Percentiles rank a stretch among this genome's conserved stretches.
phyloP scores from a whole-genome alignment of 2,797 vertebrate species.

The Xenopus petersii region DNA sequence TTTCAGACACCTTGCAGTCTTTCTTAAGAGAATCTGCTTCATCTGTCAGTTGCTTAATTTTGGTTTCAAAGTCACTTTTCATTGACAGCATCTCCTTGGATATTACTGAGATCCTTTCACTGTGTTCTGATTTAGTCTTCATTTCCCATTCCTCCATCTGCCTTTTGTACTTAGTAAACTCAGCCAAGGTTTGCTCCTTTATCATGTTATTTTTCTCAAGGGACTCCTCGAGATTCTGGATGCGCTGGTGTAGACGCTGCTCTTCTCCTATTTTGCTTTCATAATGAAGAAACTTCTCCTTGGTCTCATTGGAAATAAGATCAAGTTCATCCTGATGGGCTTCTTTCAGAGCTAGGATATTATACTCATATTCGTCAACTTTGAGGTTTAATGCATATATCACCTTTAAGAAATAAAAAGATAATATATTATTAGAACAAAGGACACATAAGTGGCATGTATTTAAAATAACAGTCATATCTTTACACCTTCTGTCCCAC shows the following conservation, averaged over 20 bases:
- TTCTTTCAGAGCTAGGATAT: conserved; percentile 75
- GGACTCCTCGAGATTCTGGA: conserved; percentile 79
- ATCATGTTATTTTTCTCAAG: conserved; percentile 80
- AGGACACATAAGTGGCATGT: no score
- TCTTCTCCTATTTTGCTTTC: conserved; percentile 60
- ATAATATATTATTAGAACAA: background rate
- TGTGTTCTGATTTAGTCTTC: conserved; percentile 64
- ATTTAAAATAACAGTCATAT: no score
- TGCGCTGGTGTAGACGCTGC: conserved; percentile 73
- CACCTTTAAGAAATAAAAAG: conserved; percentile 68
- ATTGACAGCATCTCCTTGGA: conserved; percentile 62
- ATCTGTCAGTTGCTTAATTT: conserved; percentile 61
- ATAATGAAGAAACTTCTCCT: conserved; percentile 62
- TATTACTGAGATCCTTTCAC: conserved; percentile 50
- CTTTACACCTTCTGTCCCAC: no score
- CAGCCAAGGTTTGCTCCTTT: conserved; percentile 73
- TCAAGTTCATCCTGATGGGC: conserved; percentile 82
- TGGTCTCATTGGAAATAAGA: conserved; percentile 75
- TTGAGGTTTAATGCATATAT: conserved; percentile 91
- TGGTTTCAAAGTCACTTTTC: conserved; percentile 72
- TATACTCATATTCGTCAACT: conserved; percentile 87
- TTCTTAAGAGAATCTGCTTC: conserved; percentile 61
- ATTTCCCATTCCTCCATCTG: conserved; percentile 73
- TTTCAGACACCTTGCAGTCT: conserved; percentile 62
- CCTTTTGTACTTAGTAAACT: conserved; percentile 61